Evolutionary conservation across 2,888 invertebrate genomes (phyloP).

Genomic region (Neoascia interrupta): DNA sequence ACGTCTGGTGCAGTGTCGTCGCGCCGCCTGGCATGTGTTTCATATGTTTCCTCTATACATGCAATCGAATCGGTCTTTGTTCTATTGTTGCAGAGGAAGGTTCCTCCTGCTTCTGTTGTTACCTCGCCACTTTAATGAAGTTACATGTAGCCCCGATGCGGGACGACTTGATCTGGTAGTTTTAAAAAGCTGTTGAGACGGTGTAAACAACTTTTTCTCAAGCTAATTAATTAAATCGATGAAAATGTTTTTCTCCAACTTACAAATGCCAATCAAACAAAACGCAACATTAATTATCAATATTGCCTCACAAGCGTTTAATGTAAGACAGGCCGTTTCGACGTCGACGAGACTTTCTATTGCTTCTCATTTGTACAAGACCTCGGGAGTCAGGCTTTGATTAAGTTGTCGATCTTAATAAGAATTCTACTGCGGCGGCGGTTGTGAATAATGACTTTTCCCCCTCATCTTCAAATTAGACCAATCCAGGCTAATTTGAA

Average conservation of each 20-base stretch:
- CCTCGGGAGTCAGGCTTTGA: slow-evolving; percentile 28
- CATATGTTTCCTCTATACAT: slow-evolving; percentile 32
- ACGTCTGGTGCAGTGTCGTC: slow-evolving; percentile 13
- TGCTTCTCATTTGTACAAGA: not conserved
- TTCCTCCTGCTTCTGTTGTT: slow-evolving; percentile 1
- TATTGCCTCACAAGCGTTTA: slow-evolving; percentile 24
- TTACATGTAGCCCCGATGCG: slow-evolving; percentile 1
- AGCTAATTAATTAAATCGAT: slow-evolving; percentile 52
- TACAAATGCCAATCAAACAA: slow-evolving; percentile 42
- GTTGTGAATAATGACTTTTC: too few relatives aligned
- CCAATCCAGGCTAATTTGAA: too few relatives aligned
- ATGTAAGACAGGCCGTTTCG: slow-evolving; percentile 2
- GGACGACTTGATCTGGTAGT: slow-evolving; percentile 1
- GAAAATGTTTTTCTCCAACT: slow-evolving; percentile 27
- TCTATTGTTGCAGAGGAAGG: slow-evolving; percentile 50
- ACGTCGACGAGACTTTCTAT: slow-evolving; percentile 38
- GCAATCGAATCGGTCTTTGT: slow-evolving; percentile 49
- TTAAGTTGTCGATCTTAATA: slow-evolving; percentile 46
- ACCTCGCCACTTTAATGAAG: slow-evolving; percentile 4
- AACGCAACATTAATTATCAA: slow-evolving; percentile 20
- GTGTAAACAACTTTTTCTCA: slow-evolving; percentile 29
- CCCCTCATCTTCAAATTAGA: slow-evolving; percentile 14
- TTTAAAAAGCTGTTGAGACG: slow-evolving; percentile 30
- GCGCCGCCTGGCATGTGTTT: slow-evolving; percentile 51
- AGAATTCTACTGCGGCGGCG: not conserved